Conservation (phyloP, 1,140 invertebrate genomes). For the Nilaparvata lugens region DNA sequence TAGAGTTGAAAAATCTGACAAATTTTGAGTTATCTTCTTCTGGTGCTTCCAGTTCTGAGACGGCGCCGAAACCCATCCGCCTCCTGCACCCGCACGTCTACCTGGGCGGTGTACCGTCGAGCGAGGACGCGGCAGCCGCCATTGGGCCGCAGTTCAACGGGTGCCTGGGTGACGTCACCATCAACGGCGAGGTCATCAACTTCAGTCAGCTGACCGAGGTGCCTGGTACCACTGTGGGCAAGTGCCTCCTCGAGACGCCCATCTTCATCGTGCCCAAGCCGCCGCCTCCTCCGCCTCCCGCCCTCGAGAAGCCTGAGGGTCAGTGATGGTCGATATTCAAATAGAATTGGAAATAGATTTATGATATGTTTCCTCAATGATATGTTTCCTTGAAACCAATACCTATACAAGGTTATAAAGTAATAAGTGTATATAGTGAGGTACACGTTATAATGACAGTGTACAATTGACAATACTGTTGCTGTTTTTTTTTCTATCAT, state of each 20-base stretch:
- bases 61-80: conserved; percentile 44
- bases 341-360: too few species aligned
- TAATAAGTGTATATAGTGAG: too few species aligned
- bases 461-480: too few species aligned
- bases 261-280: conserved; percentile 11
- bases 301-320: background rate
- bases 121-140: conserved; percentile 38
- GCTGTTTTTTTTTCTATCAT: too few species aligned
- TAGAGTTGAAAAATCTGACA: too few species aligned
- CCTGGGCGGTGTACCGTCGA: conserved; percentile 71
- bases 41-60: conserved; percentile 45
- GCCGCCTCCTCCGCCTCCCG: background rate
- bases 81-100: conserved; percentile 60
- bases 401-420: too few species aligned
- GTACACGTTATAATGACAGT: too few species aligned
- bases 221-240: conserved; percentile 51
- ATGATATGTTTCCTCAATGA: too few species aligned
- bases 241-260: conserved; percentile 38
- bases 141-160: conserved; percentile 54
- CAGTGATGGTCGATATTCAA: background rate
- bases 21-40: too few species aligned
- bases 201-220: conserved; percentile 61
- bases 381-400: too few species aligned
- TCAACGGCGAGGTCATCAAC: conserved; percentile 72
- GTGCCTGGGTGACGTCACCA: conserved; percentile 77